phyloP scores from a whole-genome alignment of 2,888 invertebrate species.

The Nephrotoma flavescens region DNA sequence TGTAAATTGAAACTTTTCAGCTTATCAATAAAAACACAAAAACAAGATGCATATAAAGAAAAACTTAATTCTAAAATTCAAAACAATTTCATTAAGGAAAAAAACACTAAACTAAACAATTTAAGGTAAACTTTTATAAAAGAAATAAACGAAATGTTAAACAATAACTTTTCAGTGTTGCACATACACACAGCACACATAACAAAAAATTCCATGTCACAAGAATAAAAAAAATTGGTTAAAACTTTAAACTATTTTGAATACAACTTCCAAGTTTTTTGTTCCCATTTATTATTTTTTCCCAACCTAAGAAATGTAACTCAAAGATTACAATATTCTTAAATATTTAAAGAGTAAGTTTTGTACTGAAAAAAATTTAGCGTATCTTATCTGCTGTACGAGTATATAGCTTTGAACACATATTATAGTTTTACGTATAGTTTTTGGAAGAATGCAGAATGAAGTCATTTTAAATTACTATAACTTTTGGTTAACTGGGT shows the following conservation, averaged over 20 bases:
- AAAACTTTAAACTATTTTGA: background rate
- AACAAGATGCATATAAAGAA: no score
- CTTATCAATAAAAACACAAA: no score
- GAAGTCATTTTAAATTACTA: no score
- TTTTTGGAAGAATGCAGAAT: no score
- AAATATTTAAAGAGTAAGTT: background rate
- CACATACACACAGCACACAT: background rate
- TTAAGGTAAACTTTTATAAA: background rate
- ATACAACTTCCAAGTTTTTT: background rate
- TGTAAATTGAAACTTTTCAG: no score
- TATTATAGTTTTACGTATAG: no score
- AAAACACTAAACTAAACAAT: background rate
- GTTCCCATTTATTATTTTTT: background rate
- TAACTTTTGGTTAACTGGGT: no score
- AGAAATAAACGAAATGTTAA: background rate
- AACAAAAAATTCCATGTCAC: background rate
- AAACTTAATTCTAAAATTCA: no score
- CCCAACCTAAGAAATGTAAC: background rate
- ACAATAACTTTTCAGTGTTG: background rate
- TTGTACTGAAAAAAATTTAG: background rate
- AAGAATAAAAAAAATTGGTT: background rate
- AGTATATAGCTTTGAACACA: no score
- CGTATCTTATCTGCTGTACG: background rate
- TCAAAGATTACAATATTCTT: background rate
- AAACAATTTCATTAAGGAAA: background rate